Percentiles rank a stretch among this genome's conserved stretches.
Conservation (phyloP, 2,113 vertebrate genomes). For the Mixornis gularis region DNA sequence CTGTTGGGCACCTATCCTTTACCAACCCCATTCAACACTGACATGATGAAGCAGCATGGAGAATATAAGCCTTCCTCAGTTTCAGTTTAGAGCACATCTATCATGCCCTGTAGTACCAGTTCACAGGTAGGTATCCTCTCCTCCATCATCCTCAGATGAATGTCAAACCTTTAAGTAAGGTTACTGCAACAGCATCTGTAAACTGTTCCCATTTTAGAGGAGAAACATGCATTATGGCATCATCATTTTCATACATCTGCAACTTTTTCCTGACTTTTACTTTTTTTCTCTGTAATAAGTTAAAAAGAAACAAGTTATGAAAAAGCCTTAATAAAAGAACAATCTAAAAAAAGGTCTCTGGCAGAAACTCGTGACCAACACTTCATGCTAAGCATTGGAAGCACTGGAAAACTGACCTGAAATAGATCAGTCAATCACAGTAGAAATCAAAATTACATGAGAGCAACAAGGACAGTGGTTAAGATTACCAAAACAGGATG, state of each 20-base stretch:
- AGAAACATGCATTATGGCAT: not conserved
- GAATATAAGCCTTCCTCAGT: not conserved
- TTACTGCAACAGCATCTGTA: not conserved
- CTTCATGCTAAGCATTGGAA: not conserved
- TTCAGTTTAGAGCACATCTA: not conserved
- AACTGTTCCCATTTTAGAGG: not conserved
- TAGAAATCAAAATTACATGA: not conserved
- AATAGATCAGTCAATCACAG: not conserved
- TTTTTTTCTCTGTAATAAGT: not conserved
- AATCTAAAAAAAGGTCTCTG: not conserved
- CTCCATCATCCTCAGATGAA: not conserved
- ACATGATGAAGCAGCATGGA: fast-evolving
- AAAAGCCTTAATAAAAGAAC: not conserved
- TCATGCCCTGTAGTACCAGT: not conserved
- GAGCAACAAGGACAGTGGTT: not conserved
- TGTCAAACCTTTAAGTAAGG: not conserved
- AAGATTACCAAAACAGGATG: not conserved
- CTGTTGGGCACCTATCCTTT: not conserved
- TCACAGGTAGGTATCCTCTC: not conserved
- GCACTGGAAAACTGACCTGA: not conserved
- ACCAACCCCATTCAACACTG: not conserved
- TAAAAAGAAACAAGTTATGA: not conserved
- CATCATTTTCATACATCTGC: not conserved
- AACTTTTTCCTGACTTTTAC: not conserved
- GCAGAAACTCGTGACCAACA: not conserved